Evolutionary conservation across 2,888 invertebrate species (phyloP).

Genomic region (Lamellibrachia satsuma): DNA sequence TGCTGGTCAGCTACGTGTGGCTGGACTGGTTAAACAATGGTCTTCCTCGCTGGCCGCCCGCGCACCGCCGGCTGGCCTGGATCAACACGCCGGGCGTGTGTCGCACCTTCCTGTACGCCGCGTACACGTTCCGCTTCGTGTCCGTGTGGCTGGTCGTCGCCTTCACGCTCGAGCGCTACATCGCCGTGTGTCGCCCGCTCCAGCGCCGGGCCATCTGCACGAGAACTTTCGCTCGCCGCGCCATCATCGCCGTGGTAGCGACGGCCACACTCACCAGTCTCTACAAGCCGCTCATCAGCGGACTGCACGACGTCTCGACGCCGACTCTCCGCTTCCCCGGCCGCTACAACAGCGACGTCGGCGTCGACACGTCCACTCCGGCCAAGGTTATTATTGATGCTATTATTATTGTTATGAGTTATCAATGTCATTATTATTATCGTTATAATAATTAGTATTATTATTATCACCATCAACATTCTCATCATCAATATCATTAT

Average conservation of each 20-base stretch:
- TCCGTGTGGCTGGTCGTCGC: conserved; percentile 60
- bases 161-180: conserved; percentile 59
- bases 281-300: conserved; percentile 55
- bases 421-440: too few species aligned
- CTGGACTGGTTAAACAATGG: conserved; percentile 59
- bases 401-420: too few species aligned
- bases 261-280: conserved; percentile 46
- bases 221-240: conserved; percentile 48
- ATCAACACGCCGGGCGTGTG: conserved; percentile 71
- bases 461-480: too few species aligned
- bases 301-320: conserved; percentile 28
- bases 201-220: conserved; percentile 53
- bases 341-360: not conserved
- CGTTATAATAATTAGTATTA: too few species aligned
- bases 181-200: conserved; percentile 59
- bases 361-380: not conserved
- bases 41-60: conserved; percentile 44
- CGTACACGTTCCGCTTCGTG: conserved; percentile 63
- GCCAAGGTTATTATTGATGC: conserved; percentile 22
- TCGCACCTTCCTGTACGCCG: conserved; percentile 77
- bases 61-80: conserved; percentile 42
- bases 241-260: conserved; percentile 47
- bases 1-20: conserved; percentile 71
- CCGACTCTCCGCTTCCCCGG: conserved; percentile 33
- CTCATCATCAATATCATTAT: too few species aligned